These are phyloP conservation scores for Labeo calbasu DNA, from an alignment of 2,797 vertebrate species.

Conservation along the genomic window DNA sequence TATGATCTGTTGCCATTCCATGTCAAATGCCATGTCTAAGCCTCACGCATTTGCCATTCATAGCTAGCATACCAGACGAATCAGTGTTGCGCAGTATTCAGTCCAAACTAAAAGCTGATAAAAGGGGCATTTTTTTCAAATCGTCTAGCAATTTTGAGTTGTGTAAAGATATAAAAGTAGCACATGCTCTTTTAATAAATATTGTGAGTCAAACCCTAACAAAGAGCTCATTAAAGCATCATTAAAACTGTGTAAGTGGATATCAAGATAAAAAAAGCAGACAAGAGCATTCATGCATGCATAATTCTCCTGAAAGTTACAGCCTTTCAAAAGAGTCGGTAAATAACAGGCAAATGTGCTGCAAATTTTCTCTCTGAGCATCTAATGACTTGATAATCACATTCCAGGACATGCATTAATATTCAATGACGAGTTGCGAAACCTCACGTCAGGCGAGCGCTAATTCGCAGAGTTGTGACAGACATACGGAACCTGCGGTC, in stretches of 20 bases:
- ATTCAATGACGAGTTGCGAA: slow-evolving; percentile 25
- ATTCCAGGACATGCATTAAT: slow-evolving; percentile 53
- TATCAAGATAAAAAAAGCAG: slow-evolving; percentile 46
- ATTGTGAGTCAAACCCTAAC: slow-evolving; percentile 44
- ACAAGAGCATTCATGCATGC: slow-evolving; percentile 55
- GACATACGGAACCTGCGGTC: slow-evolving; percentile 11
- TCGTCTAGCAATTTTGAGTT: slow-evolving; percentile 24
- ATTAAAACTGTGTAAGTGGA: slow-evolving; percentile 51
- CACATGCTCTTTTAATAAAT: slow-evolving; percentile 44
- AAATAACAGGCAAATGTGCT: slow-evolving; percentile 58
- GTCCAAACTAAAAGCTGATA: slow-evolving; percentile 29
- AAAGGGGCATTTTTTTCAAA: slow-evolving; percentile 23
- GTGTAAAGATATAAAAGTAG: slow-evolving; percentile 31
- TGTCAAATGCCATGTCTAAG: slow-evolving; percentile 58
- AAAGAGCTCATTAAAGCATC: slow-evolving; percentile 50
- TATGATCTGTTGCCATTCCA: slow-evolving; percentile 48
- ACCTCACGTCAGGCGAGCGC: slow-evolving; percentile 29
- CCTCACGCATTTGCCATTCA: slow-evolving; percentile 47
- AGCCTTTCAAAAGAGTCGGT: slow-evolving; percentile 49
- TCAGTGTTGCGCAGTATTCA: slow-evolving; percentile 46
- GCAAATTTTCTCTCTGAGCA: slow-evolving; percentile 51
- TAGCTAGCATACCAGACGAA: slow-evolving; percentile 46
- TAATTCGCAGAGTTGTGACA: slow-evolving; percentile 8
- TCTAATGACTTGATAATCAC: slow-evolving; percentile 51
- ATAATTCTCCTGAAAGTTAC: slow-evolving; percentile 50